phyloP scores from a whole-genome alignment of 1,140 invertebrate genomes.

The Macrotrachela quadricornifera region DNA sequence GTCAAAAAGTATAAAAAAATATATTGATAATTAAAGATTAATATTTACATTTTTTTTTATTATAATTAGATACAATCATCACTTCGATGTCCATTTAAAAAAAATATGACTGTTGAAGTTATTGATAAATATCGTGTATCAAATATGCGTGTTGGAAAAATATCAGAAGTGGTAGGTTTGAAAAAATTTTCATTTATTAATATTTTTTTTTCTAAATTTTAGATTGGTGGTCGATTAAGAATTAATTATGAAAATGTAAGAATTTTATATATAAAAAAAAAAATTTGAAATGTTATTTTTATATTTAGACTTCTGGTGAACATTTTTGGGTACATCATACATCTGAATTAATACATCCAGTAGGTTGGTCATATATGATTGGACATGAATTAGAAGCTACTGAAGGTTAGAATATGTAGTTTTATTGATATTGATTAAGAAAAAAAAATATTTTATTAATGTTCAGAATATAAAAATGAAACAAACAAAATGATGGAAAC shows the following conservation, averaged over 20 bases:
- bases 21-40: neutral
- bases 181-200: no score
- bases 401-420: constrained; percentile 33
- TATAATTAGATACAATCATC: neutral
- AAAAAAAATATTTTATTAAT: no score
- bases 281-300: constrained; percentile 8
- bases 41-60: neutral
- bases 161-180: constrained; percentile 41
- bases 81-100: constrained; percentile 26
- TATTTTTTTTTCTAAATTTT: no score
- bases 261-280: constrained; percentile 1
- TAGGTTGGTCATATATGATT: constrained; percentile 31
- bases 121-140: constrained; percentile 80
- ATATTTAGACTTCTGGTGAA: constrained; percentile 10
- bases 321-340: constrained; percentile 3
- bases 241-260: constrained; percentile 65
- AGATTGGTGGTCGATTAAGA: constrained; percentile 68
- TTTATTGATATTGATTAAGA: no score
- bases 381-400: constrained; percentile 64
- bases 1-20: constrained; percentile 44
- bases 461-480: constrained; percentile 27
- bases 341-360: neutral
- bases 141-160: constrained; percentile 66
- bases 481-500: constrained; percentile 27
- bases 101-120: constrained; percentile 65